These are phyloP conservation scores for Alouatta palliata DNA, from an alignment of 2,113 vertebrate species.

Conservation along the genomic window DNA sequence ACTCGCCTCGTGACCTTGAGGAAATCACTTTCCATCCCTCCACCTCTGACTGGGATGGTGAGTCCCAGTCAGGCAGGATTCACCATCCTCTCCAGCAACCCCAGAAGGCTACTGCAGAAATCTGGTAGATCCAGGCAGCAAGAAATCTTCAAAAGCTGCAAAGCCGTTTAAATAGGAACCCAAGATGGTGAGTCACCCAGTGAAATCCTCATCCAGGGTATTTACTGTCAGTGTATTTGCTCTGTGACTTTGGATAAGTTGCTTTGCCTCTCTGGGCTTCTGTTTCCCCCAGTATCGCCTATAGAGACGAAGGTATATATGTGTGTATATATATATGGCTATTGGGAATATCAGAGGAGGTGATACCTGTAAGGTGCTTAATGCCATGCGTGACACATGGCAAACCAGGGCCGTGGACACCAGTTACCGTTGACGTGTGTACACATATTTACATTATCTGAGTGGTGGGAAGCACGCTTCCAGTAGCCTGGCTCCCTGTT, in stretches of 20 bases:
- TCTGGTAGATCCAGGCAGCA: too few relatives aligned
- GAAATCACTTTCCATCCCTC: neutral
- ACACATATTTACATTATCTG: fast-evolving
- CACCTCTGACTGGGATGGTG: too few relatives aligned
- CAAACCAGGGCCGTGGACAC: neutral
- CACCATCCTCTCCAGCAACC: neutral
- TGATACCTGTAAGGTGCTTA: too few relatives aligned
- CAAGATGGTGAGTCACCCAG: fast-evolving
- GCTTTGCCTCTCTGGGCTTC: neutral
- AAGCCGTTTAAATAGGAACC: neutral
- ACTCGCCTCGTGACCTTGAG: neutral
- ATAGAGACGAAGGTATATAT: neutral
- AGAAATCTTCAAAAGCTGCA: too few relatives aligned
- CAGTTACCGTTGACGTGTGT: fast-evolving
- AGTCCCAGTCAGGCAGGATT: fast-evolving
- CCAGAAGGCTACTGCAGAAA: fast-evolving
- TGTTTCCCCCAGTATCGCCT: neutral
- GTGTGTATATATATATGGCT: too few relatives aligned
- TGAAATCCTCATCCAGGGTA: neutral
- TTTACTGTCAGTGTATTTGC: fast-evolving
- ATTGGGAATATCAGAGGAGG: neutral
- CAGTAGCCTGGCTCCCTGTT: fast-evolving
- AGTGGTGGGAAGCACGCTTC: neutral
- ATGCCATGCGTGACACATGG: neutral
- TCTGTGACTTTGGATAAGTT: neutral